Base-by-base conservation (phyloP, 1,140 invertebrate species). In the Panagrolaimus sp. region DNA sequence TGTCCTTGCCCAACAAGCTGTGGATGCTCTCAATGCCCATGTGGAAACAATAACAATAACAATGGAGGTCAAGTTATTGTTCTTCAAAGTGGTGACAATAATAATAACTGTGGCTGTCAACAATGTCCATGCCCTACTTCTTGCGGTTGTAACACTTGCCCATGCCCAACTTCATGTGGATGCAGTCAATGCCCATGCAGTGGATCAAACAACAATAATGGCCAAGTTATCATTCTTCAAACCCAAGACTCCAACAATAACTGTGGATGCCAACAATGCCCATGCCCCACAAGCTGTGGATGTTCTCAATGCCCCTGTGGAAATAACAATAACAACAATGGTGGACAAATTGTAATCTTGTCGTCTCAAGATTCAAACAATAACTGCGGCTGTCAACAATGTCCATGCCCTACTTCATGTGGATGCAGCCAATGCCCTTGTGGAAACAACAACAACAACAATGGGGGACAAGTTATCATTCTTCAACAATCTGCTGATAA, bases 221-320 rank as follows among this genome's bases (percentile, higher is more conserved):
- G 51, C 4, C 20, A 27, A 8, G 4, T 11, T 3, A 57, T 51
- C 48, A 51, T 51, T 14, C 48, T 51, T 25, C 13, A 7, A 9
- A 11, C 48, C 48, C 48, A 51, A 51, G 51, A 57, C 20, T 20
- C 51, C 27, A 25, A 20, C 5, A 20, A 16, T 25, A 57, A 57
- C 51, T 57, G 51, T 8, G 51, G 51, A 5, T 57, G 51, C 51
- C 51, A 57, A 27, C 51, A 57, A 57, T 57, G 51, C n/a, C 51
- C 51, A 0, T 57, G 51, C 51, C 51, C 51, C 9, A 57, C 51
- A 0, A 25, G 20, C 27, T 57, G 51, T 27, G 51, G 51, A 57
- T 57, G 51, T 20, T 25, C 20, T 23, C 51, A 57, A 20, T 57
- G 51, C 51, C 51, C 51, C 3, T 57, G 51, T 57, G 51, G 51